Base-by-base conservation (phyloP, 2,797 vertebrate species). In the Gadopsis marmoratus region DNA sequence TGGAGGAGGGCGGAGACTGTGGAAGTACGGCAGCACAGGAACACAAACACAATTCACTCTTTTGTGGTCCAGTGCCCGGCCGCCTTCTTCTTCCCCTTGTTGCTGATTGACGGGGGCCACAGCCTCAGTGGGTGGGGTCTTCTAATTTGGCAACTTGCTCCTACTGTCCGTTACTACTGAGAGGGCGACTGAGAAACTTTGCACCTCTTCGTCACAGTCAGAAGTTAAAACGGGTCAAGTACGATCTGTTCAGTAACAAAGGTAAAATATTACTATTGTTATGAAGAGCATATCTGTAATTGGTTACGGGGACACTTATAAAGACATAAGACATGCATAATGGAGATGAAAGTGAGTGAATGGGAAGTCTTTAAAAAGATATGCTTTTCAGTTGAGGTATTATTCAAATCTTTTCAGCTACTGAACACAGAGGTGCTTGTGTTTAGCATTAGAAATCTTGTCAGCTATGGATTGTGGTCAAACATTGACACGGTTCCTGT, bases 321-420 rank as follows among this genome's bases (percentile, higher is more conserved):
- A 80, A 61, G 55, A 81, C 73, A 35, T 71, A 37, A 63, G 63
- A 56, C 33, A 33, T 73, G 73, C 17, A 67, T 41, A 64, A 76
- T 72, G 54, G 21, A 2, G 21, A 37, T 77, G 4, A 54, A 58
- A 73, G 16, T 61, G 31, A 74, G 2, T 71, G 37, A 89, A 78
- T 76, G 8, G 47, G n/a, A 69, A 14, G 37, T 66, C 21, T 79
- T 73, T 63, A 37, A 76, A 73, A 48, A 63, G 61, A 82, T 77
- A 61, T 43, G 1, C 19, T 54, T 21, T 76, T 72, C 16, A 74
- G 71, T 64, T 35, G 17, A 79, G n/a, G 7, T 60, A 4, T 75
- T 70, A 74, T 82, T 79, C 55, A 75, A 79, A 77, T 71, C 61
- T 78, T 85, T 74, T 85, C 29, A 51, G 76, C 29, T 31, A 2